Evolutionary conservation across 2,113 vertebrate genomes (phyloP), one percentile per base, ranked within the genome.

Genomic region (Cyanocitta stelleri): DNA sequence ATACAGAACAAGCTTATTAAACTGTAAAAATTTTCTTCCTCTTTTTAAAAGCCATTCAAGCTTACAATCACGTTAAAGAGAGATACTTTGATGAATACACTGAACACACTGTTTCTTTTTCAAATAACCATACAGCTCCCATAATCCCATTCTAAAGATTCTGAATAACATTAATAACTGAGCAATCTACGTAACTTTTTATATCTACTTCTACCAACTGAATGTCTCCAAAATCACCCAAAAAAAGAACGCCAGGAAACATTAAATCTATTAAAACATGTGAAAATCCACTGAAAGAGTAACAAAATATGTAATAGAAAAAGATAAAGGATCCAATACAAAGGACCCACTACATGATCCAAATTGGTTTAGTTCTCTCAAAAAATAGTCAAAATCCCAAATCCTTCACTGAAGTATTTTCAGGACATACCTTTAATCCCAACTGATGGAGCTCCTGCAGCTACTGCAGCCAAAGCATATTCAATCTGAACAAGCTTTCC

Each of bases 401-500:
- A 59, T 32, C 16, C 2, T 10, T 56, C 27, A 44, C 7, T 26
- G 2, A 22, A 51, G 7, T 13, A 58, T 69, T 64, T 79, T 85
- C 23, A 54, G 33, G 56, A 71, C 56, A 13, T 98, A 99, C 99
- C 99, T 99, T 99, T 99, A 97, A 99, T 99, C 84, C 99, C 99
- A 85, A 99, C 99, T 4, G 99, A 99, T 23, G 99, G 99, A 48
- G 99, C 99, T 96, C 99, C 99, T 92, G 99, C 99, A 96, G 99
- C 99, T 89, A 99, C 99, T 61, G 99, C 99, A 95, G 99, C 99
- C 97, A 99, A 98, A 29, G 99, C 99, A 97, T 99, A 99, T 90
- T 99, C 99, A 96, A 99, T 99, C 98, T 99, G 99, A 68, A 99
- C 99, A 97, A 99, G 98, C 96, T 99, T 99, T 85, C 99, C 99